phyloP scores from a whole-genome alignment of 2,888 invertebrate species.

The Slavum lentiscoides region DNA sequence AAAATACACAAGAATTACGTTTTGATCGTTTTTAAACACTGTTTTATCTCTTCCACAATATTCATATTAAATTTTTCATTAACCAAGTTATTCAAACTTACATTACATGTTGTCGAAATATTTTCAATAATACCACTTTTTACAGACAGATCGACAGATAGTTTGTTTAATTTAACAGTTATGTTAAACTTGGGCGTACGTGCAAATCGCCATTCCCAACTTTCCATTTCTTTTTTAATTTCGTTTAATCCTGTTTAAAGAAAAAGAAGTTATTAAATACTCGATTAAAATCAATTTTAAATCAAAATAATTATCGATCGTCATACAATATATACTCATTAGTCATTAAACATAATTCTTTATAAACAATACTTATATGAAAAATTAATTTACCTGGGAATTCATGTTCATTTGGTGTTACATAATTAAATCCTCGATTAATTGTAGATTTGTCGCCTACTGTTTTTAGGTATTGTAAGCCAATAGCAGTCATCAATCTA shows the following conservation, averaged over 20 bases:
- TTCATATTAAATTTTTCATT: constrained; percentile 32
- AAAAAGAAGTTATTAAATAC: neutral
- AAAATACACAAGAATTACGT: neutral
- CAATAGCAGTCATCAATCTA: constrained; percentile 76
- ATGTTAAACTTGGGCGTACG: constrained; percentile 84
- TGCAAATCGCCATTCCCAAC: constrained; percentile 89
- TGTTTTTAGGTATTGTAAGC: constrained; percentile 81
- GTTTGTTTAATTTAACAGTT: constrained; percentile 62
- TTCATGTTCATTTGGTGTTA: constrained; percentile 86
- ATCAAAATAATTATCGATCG: no score
- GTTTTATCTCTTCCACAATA: constrained; percentile 32
- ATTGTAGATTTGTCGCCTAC: constrained; percentile 70
- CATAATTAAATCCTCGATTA: constrained; percentile 81
- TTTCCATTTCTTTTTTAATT: constrained; percentile 70
- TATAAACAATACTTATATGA: constrained; percentile 35
- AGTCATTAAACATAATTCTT: no score
- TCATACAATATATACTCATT: no score
- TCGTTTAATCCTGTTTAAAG: constrained; percentile 68
- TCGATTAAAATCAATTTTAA: neutral
- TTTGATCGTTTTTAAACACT: constrained; percentile 15
- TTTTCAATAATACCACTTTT: constrained; percentile 45
- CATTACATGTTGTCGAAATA: constrained; percentile 1
- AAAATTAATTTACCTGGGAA: constrained; percentile 70
- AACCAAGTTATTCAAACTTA: constrained; percentile 22
- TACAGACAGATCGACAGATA: constrained; percentile 21